Evolutionary conservation across 2,888 invertebrate species (phyloP).

Genomic region (Punctoribates punctum): DNA sequence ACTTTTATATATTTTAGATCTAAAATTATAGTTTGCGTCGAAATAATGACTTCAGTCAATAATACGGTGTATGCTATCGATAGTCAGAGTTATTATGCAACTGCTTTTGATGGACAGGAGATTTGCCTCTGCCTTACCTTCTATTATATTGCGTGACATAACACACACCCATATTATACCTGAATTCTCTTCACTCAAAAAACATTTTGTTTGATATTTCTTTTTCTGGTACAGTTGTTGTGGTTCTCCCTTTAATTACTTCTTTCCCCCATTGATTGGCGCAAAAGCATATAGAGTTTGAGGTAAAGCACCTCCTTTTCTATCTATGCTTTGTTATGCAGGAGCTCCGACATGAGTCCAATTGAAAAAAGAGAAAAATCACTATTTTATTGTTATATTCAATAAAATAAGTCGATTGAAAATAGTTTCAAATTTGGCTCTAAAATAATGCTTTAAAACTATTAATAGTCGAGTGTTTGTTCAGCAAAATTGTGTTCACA

Average conservation of each 20-base stretch:
- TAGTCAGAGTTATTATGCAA: background rate
- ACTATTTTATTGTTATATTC: background rate
- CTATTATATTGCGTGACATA: conserved; percentile 22
- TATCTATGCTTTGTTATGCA: background rate
- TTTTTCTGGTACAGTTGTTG: conserved; percentile 21
- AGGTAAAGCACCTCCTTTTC: conserved; percentile 21
- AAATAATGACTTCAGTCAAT: conserved; percentile 12
- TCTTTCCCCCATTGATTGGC: conserved; percentile 24
- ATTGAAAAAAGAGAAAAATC: background rate
- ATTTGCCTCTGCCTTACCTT: background rate
- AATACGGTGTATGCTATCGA: background rate
- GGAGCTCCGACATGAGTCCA: background rate
- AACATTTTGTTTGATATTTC: conserved; percentile 32
- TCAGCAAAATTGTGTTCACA: background rate
- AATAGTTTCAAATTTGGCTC: background rate
- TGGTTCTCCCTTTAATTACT: conserved; percentile 33
- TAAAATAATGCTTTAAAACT: background rate
- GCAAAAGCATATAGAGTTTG: conserved; percentile 16
- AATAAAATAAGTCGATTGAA: background rate
- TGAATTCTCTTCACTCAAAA: background rate
- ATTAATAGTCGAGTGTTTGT: background rate
- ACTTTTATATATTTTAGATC: background rate
- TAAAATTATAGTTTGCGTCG: conserved; percentile 21
- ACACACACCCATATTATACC: conserved; percentile 17
- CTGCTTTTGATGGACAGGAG: conserved; percentile 29